phyloP scores from a whole-genome alignment of 2,113 vertebrate genomes.

The Nibea albiflora region DNA sequence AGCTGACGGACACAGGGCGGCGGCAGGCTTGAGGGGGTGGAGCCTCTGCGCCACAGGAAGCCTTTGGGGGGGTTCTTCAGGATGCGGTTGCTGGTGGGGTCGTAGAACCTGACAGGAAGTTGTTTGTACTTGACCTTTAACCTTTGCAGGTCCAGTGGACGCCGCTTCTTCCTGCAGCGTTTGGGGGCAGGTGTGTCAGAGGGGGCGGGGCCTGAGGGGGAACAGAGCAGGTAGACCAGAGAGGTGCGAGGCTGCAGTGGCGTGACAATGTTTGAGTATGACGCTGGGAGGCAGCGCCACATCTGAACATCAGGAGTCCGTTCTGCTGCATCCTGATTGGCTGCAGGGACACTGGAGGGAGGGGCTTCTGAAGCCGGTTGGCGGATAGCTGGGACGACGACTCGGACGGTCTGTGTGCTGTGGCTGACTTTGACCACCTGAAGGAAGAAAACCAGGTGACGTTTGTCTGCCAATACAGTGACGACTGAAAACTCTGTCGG shows the following conservation, averaged over 20 bases:
- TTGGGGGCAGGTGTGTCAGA: slow-evolving; percentile 52
- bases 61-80: slow-evolving; percentile 82
- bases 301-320: slow-evolving; percentile 84
- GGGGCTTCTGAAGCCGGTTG: slow-evolving; percentile 65
- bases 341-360: slow-evolving; percentile 12
- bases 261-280: slow-evolving; percentile 85
- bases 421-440: slow-evolving; percentile 89
- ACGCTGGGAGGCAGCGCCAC: slow-evolving; percentile 83
- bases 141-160: slow-evolving; percentile 70
- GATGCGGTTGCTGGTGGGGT: slow-evolving; percentile 86
- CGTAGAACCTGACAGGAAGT: slow-evolving; percentile 86
- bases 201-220: slow-evolving; percentile 80
- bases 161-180: slow-evolving; percentile 76
- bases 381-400: slow-evolving; percentile 83
- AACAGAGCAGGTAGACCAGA: slow-evolving; percentile 88
- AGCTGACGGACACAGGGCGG: slow-evolving; percentile 80
- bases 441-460: background rate
- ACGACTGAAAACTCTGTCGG: no score
- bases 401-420: slow-evolving; percentile 86
- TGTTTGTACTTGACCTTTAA: slow-evolving; percentile 88
- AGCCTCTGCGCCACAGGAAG: slow-evolving; percentile 16
- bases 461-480: background rate
- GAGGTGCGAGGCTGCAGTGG: slow-evolving; percentile 87
- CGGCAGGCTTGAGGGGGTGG: slow-evolving; percentile 54
- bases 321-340: slow-evolving; percentile 44